Conservation (phyloP, 1,140 invertebrate genomes). For the Neuroterus valhalla region DNA sequence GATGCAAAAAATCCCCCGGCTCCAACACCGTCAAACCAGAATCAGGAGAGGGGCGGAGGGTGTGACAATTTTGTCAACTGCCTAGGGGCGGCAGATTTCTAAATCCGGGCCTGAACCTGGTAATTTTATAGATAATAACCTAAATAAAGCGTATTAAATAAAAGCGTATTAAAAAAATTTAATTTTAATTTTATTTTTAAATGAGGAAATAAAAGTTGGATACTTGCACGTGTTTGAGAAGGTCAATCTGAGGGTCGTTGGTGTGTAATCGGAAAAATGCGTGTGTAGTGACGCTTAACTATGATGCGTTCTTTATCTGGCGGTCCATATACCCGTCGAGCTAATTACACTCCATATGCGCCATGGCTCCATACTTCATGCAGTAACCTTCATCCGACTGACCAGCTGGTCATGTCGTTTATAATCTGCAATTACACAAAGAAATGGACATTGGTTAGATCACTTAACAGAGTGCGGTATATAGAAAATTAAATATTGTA, state of each 20-base stretch:
- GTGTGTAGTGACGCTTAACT: neutral
- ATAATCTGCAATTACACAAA: slow-evolving; percentile 20
- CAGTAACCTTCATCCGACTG: slow-evolving; percentile 8
- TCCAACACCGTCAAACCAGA: too few relatives aligned
- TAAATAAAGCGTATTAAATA: too few relatives aligned
- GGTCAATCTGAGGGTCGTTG: slow-evolving; percentile 11
- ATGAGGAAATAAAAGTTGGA: neutral
- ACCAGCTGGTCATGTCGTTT: slow-evolving; percentile 12
- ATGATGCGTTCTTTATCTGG: slow-evolving; percentile 9
- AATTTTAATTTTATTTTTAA: neutral
- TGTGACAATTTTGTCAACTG: too few relatives aligned
- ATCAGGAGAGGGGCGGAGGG: too few relatives aligned
- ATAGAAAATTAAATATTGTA: neutral
- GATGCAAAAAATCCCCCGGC: too few relatives aligned
- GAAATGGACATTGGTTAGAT: slow-evolving; percentile 21
- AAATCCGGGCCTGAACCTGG: too few relatives aligned
- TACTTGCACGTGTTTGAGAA: slow-evolving; percentile 14
- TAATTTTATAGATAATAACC: too few relatives aligned
- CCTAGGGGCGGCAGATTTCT: too few relatives aligned
- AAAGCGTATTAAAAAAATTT: neutral
- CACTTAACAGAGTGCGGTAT: neutral
- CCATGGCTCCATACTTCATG: neutral
- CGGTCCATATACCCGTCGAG: neutral
- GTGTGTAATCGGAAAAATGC: neutral
- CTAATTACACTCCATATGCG: slow-evolving; percentile 1